Conservation (phyloP, 2,113 vertebrate genomes). For the Sturnus vulgaris region DNA sequence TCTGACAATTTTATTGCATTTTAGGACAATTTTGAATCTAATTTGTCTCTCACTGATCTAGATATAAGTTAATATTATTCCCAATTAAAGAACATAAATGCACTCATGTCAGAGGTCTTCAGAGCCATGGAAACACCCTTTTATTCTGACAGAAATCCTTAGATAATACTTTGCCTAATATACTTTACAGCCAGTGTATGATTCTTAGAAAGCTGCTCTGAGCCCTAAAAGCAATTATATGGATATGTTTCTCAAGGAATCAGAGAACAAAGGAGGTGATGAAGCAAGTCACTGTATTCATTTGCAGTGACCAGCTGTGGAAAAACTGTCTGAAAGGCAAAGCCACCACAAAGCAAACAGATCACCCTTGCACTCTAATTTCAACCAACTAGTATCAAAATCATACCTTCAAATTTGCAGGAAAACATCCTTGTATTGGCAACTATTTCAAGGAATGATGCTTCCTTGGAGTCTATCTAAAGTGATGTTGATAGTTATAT, state of each 20-base stretch:
- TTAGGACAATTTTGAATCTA: not conserved
- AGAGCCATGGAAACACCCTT: not conserved
- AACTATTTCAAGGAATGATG: not conserved
- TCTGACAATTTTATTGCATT: not conserved
- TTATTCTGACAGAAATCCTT: not conserved
- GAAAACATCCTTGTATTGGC: not conserved
- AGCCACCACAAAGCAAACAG: not conserved
- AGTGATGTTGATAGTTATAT: not conserved
- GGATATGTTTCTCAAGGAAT: not conserved
- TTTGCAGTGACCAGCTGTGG: not conserved
- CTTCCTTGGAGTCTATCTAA: not conserved
- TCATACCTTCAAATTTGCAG: not conserved
- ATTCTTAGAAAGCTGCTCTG: not conserved
- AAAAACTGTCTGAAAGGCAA: not conserved
- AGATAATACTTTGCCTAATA: not conserved
- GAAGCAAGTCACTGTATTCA: not conserved
- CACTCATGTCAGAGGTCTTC: not conserved
- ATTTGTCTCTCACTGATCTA: not conserved
- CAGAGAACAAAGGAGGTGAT: not conserved
- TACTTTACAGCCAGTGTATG: not conserved
- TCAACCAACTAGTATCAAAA: not conserved
- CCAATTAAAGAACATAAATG: not conserved
- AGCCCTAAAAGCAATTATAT: not conserved
- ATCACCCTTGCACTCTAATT: not conserved
- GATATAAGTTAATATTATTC: not conserved